These are phyloP conservation scores for Cynoglossus semilaevis DNA, from an alignment of 2,113 vertebrate species.

Conservation along the genomic window DNA sequence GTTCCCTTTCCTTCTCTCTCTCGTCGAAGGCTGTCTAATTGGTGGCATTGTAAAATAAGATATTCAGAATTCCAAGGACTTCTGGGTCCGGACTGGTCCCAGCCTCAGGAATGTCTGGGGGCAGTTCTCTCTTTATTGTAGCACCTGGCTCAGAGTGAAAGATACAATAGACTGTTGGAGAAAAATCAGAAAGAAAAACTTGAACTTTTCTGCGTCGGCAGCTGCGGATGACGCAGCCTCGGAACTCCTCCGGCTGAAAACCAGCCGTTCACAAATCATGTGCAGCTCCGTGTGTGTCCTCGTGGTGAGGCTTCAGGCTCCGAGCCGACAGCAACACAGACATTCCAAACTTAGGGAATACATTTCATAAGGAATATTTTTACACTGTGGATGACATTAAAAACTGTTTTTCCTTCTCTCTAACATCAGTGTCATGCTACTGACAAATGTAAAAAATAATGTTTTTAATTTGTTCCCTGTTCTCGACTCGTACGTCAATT, in stretches of 20 bases:
- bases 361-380: too few relatives aligned
- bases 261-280: slow-evolving; percentile 14
- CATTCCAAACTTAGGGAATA: too few relatives aligned
- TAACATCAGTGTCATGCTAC: too few relatives aligned
- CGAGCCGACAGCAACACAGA: too few relatives aligned
- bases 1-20: slow-evolving; percentile 23
- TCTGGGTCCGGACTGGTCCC: slow-evolving; percentile 47
- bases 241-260: slow-evolving; percentile 13
- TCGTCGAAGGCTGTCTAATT: slow-evolving; percentile 57
- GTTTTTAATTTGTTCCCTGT: too few relatives aligned
- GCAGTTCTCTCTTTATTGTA: slow-evolving; percentile 58
- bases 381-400: too few relatives aligned
- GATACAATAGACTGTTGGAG: neutral
- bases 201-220: slow-evolving; percentile 16
- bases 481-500: too few relatives aligned
- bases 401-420: too few relatives aligned
- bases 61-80: slow-evolving; percentile 53
- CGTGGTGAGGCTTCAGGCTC: too few relatives aligned
- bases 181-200: slow-evolving; percentile 35
- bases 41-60: slow-evolving; percentile 54
- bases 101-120: too few relatives aligned
- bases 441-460: too few relatives aligned
- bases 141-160: slow-evolving; percentile 34
- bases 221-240: slow-evolving; percentile 3
- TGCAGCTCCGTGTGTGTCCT: too few relatives aligned